Evolutionary conservation across 2,888 invertebrate species (phyloP), one percentile per base, ranked within the genome.

Genomic region (Protophormia terraenovae): DNA sequence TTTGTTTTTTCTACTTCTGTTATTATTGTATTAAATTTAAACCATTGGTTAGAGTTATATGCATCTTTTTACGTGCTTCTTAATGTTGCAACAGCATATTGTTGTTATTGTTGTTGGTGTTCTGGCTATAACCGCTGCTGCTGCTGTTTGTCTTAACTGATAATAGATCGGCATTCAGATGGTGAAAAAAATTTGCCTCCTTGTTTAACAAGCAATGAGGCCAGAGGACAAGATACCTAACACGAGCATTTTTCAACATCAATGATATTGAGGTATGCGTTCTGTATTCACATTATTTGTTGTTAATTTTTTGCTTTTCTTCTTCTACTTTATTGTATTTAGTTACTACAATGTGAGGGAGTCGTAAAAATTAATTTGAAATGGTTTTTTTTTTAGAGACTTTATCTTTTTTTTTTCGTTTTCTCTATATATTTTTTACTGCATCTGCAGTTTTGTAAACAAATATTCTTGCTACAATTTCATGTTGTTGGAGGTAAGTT

Each of bases 141-240:
- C 78, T 55, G 50, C 58, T 67, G 83, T 80, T 82, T 84, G 80
- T 80, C 80, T 86, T 82, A 80, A 80, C 79, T 82, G 85, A 87
- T 87, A 87, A 86, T 79, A 86, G 84, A 87, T 87, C 87, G 87
- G 83, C 82, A 81, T 81, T 86, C 83, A 87, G 87, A 87, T 87
- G 87, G 87, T 86, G 87, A 87, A 87, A 87, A 85, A 87, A 87
- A 87, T 87, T 87, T 87, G 86, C 84, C 87, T 87, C 83, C 86
- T 87, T 87, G 87, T 87, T 87, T 86, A 87, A 87, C 87, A 87
- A 87, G 87, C 87, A 86, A 87, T 87, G 87, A 87, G 87, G 87
- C 87, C 87, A 87, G 87, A 87, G 87, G 87, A 87, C 87, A 87
- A 87, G 87, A 87, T 87, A 87, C 86, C 87, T 87, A 87, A 87